Percentiles rank a stretch among this genome's conserved stretches.
Evolutionary conservation across 1,140 invertebrate genomes (phyloP).

Genomic region (Drosophila bifasciata): DNA sequence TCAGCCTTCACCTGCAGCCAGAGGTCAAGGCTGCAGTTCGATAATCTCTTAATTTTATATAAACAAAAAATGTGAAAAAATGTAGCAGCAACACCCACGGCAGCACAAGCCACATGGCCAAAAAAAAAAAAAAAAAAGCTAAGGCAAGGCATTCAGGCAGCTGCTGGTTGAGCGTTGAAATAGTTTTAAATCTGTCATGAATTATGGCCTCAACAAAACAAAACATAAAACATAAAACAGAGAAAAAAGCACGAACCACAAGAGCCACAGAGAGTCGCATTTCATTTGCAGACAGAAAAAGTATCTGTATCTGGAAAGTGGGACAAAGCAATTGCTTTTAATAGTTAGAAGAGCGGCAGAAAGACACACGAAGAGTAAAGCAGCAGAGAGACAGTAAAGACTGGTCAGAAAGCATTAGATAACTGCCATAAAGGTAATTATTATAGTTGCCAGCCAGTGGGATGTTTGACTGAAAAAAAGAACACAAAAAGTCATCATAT

Average conservation of each 20-base stretch:
- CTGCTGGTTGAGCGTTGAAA: conserved; percentile 32
- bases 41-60: conserved; percentile 7
- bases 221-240: too few species aligned
- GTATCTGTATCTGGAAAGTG: conserved; percentile 52
- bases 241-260: conserved; percentile 21
- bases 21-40: conserved; percentile 38
- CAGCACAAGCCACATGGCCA: not conserved
- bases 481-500: conserved; percentile 18
- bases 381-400: conserved; percentile 5
- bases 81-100: too few species aligned
- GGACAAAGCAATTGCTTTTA: conserved; percentile 74
- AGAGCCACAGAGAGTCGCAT: not conserved
- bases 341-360: conserved; percentile 53
- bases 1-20: conserved; percentile 25
- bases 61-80: conserved; percentile 15
- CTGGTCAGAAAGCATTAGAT: conserved; percentile 46
- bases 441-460: conserved; percentile 12
- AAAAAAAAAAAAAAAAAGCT: conserved; percentile 10
- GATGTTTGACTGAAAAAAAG: conserved; percentile 8
- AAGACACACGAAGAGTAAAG: conserved; percentile 11
- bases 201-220: conserved; percentile 36
- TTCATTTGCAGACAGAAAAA: conserved; percentile 25
- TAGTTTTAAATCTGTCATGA: conserved; percentile 59
- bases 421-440: conserved; percentile 62
- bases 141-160: conserved; percentile 23